A percentile compares a stretch with the other conserved stretches of the same genome.
Conservation (phyloP, 2,888 invertebrate species). For the Lasius platythorax region DNA sequence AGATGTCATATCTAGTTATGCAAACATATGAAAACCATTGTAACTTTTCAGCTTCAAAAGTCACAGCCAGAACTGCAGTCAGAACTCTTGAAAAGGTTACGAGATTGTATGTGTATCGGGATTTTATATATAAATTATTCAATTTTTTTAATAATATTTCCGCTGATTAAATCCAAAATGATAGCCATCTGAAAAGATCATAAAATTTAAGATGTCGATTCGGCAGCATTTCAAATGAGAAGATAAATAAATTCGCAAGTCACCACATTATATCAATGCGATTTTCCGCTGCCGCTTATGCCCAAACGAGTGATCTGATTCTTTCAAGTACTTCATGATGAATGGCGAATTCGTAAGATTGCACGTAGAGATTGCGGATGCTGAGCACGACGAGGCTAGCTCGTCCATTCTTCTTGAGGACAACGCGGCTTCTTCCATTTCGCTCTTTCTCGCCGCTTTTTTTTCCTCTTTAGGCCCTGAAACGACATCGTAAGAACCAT, state of each 20-base stretch:
- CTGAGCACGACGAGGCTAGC: conserved; percentile 58
- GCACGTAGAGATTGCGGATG: conserved; percentile 68
- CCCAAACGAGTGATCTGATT: conserved; percentile 56
- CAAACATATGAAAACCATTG: not conserved
- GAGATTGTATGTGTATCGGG: not conserved
- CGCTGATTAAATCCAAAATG: not conserved
- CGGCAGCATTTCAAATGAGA: conserved; percentile 1
- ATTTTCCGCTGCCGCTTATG: conserved; percentile 3
- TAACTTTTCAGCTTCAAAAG: not conserved
- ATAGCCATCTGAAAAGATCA: not conserved
- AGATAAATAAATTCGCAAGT: not conserved
- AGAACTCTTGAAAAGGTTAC: not conserved
- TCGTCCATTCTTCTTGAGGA: conserved; percentile 48
- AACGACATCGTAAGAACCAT: conserved; percentile 64
- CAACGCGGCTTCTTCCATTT: conserved; percentile 42
- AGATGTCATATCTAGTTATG: not conserved
- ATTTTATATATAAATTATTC: not conserved
- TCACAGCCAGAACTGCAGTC: not conserved
- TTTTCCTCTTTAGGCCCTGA: conserved; percentile 23
- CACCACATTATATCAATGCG: not conserved
- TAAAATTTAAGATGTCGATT: not conserved
- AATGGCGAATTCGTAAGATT: conserved; percentile 58
- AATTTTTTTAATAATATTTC: not conserved
- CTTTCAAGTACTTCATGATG: conserved; percentile 71
- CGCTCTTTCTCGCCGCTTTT: conserved; percentile 23